Evolutionary conservation across 2,113 vertebrate genomes (phyloP).

Genomic region (Ascaphus truei): DNA sequence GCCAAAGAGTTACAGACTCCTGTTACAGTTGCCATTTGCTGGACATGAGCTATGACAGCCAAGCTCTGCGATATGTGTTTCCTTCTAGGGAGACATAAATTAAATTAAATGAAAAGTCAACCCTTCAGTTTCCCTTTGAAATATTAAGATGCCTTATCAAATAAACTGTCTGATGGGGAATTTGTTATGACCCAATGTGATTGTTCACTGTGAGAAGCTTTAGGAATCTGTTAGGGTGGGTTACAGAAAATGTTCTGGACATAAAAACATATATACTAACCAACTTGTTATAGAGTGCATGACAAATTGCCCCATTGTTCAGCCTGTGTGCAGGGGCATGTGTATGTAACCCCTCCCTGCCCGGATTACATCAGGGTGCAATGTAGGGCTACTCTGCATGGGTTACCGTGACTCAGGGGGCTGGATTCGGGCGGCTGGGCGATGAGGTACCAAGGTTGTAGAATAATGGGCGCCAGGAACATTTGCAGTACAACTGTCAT

Average conservation of each 20-base stretch:
- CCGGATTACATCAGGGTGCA: too few species aligned
- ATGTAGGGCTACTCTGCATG: too few species aligned
- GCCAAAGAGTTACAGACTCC: slow-evolving; percentile 1
- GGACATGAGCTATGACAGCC: slow-evolving; percentile 14
- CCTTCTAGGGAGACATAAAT: slow-evolving; percentile 15
- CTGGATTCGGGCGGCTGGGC: too few species aligned
- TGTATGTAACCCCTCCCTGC: too few species aligned
- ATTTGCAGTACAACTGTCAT: too few species aligned
- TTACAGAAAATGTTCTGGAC: background rate
- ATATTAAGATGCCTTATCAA: slow-evolving; percentile 36
- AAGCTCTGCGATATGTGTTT: slow-evolving; percentile 20
- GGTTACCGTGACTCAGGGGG: too few species aligned
- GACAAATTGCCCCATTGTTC: too few species aligned
- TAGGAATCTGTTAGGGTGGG: background rate
- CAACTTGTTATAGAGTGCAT: too few species aligned
- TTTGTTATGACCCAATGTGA: background rate
- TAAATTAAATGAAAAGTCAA: slow-evolving; percentile 34
- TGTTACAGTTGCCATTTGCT: background rate
- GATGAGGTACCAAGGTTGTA: too few species aligned
- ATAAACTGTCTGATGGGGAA: slow-evolving; percentile 28
- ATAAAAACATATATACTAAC: too few species aligned
- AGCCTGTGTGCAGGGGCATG: too few species aligned
- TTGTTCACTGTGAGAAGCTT: slow-evolving; percentile 3
- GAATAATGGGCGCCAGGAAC: too few species aligned
- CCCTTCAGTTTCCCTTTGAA: slow-evolving; percentile 25